Conservation (phyloP, 1,140 invertebrate genomes). For the Drosophila ambigua region DNA sequence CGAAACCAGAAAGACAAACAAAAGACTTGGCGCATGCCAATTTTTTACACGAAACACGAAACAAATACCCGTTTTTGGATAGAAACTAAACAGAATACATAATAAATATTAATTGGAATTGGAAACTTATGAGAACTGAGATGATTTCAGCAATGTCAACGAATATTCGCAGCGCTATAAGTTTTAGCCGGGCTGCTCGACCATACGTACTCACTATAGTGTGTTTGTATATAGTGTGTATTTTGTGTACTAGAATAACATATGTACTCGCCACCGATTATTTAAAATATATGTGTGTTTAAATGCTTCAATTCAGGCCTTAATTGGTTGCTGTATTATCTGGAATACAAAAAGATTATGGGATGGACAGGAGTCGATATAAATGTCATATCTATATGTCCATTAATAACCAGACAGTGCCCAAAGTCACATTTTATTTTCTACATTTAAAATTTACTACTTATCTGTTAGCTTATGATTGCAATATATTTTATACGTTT, state of each 20-base stretch:
- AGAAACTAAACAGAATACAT: conserved; percentile 6
- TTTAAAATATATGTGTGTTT: conserved; percentile 58
- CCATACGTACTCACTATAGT: conserved; percentile 14
- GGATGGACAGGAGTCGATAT: no score
- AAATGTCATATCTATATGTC: no score
- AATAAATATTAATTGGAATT: no score
- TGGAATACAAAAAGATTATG: no score
- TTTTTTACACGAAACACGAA: conserved; percentile 57
- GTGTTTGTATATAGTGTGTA: conserved; percentile 42
- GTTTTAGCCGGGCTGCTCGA: conserved; percentile 1
- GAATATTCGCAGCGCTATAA: conserved; percentile 24
- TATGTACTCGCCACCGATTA: conserved; percentile 69
- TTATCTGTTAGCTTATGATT: no score
- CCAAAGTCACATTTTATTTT: no score
- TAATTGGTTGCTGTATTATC: neutral
- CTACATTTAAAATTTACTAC: no score
- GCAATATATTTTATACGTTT: no score
- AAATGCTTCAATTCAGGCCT: conserved; percentile 26
- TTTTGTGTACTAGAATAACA: conserved; percentile 32
- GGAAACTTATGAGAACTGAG: neutral
- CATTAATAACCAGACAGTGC: no score
- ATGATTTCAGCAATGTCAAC: conserved; percentile 32
- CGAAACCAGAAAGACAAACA: conserved; percentile 48
- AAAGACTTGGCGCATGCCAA: conserved; percentile 58
- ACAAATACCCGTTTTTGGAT: conserved; percentile 25